These are phyloP conservation scores for Pungitius pungitius DNA, from an alignment of 2,113 vertebrate genomes.

Conservation along the genomic window DNA sequence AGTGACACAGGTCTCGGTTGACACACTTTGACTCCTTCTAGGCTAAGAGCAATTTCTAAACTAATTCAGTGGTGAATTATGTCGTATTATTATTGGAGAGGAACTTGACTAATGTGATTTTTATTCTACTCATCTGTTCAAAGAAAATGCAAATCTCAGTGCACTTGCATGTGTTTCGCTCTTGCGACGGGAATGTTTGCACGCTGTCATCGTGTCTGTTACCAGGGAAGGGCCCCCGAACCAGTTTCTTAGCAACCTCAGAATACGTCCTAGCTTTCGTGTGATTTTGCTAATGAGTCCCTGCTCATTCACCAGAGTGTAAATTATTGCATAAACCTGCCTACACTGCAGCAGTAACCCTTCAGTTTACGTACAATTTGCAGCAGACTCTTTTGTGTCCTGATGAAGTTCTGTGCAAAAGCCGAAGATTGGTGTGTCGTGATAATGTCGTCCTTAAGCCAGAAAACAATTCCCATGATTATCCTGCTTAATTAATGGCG, in stretches of 20 bases:
- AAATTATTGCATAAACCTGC: conserved; percentile 69
- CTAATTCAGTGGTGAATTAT: conserved; percentile 11
- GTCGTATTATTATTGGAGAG: conserved; percentile 9
- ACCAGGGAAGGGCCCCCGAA: conserved; percentile 71
- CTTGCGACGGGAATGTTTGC: conserved; percentile 55
- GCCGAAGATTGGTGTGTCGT: conserved; percentile 19
- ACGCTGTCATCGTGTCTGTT: conserved; percentile 62
- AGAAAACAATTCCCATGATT: conserved; percentile 49
- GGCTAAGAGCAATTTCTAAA: neutral
- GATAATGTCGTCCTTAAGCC: conserved; percentile 37
- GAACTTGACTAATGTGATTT: neutral
- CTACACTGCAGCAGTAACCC: conserved; percentile 43
- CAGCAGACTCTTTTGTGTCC: conserved; percentile 7
- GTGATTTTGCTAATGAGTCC: conserved; percentile 75
- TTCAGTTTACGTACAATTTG: neutral
- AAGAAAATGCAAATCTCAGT: conserved; percentile 45
- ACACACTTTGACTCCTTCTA: neutral
- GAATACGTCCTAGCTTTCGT: conserved; percentile 68
- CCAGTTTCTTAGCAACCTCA: conserved; percentile 81
- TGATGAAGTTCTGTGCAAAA: conserved; percentile 19
- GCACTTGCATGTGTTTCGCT: conserved; percentile 36
- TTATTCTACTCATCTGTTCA: conserved; percentile 15
- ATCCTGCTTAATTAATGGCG: conserved; percentile 57
- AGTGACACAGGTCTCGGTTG: neutral
- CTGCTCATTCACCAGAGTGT: conserved; percentile 70